phyloP scores from a whole-genome alignment of 2,797 vertebrate species.

The Sphenopsis melanotis region DNA sequence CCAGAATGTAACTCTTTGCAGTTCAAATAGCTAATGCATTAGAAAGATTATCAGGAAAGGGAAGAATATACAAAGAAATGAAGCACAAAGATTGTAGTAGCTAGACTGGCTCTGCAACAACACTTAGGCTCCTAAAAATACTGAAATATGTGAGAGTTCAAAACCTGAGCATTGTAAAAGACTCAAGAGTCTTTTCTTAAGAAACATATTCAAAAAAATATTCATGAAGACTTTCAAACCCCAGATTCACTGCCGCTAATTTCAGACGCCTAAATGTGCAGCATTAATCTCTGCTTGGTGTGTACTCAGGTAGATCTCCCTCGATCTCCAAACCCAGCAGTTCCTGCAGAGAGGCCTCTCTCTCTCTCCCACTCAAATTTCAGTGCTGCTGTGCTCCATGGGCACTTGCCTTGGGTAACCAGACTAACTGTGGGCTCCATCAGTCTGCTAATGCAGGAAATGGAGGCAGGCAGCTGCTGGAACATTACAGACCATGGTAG shows the following conservation, averaged over 20 bases:
- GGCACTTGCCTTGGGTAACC: neutral
- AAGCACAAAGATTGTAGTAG: neutral
- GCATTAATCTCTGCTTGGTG: neutral
- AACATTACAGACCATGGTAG: neutral
- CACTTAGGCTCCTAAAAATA: neutral
- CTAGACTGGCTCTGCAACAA: neutral
- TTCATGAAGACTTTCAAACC: neutral
- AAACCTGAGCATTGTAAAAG: neutral
- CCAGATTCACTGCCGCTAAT: neutral
- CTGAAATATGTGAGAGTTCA: fast-evolving
- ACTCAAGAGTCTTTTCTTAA: neutral
- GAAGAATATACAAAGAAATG: neutral
- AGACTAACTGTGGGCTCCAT: neutral
- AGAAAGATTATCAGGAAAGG: neutral
- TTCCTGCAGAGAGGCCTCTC: neutral
- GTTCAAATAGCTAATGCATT: neutral
- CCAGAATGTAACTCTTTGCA: neutral
- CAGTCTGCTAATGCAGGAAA: neutral
- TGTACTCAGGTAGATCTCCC: neutral
- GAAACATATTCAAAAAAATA: neutral
- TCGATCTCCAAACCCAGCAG: neutral
- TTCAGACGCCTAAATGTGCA: neutral
- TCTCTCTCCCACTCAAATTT: neutral
- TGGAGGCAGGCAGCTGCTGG: neutral
- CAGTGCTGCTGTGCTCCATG: neutral